phyloP scores from a whole-genome alignment of 2,797 vertebrate species.

The Neosilurus mollespiculum region DNA sequence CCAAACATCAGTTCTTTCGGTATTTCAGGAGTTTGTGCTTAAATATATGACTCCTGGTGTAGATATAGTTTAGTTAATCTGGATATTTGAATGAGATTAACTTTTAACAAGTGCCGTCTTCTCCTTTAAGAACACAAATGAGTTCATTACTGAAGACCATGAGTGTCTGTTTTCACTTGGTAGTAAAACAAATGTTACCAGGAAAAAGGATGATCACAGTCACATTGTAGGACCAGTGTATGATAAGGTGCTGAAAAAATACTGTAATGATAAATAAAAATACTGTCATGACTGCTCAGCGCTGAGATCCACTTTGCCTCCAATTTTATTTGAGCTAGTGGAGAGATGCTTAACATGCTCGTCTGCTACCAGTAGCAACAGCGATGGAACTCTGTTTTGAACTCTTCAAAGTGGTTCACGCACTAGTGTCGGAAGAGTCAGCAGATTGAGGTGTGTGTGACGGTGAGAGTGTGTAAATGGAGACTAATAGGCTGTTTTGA shows the following conservation, averaged over 20 bases:
- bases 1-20: too few relatives aligned
- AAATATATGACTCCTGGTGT: too few relatives aligned
- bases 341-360: neutral
- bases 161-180: neutral
- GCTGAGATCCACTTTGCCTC: neutral
- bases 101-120: too few relatives aligned
- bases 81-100: too few relatives aligned
- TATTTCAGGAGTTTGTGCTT: too few relatives aligned
- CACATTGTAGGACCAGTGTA: neutral
- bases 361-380: slow-evolving; percentile 26
- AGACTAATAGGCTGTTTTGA: slow-evolving; percentile 73
- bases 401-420: slow-evolving; percentile 68
- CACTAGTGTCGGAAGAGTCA: slow-evolving; percentile 68
- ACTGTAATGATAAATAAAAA: neutral
- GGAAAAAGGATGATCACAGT: neutral
- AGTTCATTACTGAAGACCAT: neutral
- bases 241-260: neutral
- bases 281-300: neutral
- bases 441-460: slow-evolving; percentile 64
- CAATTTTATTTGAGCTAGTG: slow-evolving; percentile 15
- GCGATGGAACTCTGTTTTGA: slow-evolving; percentile 32
- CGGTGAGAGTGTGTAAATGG: slow-evolving; percentile 61
- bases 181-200: neutral
- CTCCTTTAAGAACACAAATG: too few relatives aligned
- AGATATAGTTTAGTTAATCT: too few relatives aligned